Evolutionary conservation across 2,113 vertebrate genomes (phyloP), one percentile per base, ranked within the genome.

Genomic region (Ptychochromis oligacanthus): DNA sequence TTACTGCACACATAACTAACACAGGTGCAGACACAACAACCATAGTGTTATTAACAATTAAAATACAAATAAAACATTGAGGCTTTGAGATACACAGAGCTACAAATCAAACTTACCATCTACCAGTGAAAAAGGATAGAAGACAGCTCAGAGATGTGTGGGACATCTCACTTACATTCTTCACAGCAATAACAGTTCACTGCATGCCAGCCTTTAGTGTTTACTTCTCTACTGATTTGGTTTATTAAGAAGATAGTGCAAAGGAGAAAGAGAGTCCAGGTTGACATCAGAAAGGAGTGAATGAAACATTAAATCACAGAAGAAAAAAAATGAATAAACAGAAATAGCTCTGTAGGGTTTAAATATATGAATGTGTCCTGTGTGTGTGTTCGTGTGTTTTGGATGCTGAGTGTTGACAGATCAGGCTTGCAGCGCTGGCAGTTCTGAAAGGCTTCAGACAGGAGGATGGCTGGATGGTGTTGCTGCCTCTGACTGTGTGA

Each of bases 321-420:
- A 34, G 24, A 10, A 43, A 46, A 49, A 49, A 46, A 36, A 36
- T 36, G 14, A 26, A 26, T 6, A 26, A 26, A 12, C 8, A 22
- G 54, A 56, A 56, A 26, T 46, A 28, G 15, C 28, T 70, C 9
- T 70, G 38, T 28, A 12, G 64, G 40, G 40, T 70, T 70, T 49
- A 15, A 49, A 65, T 24, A 24, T 31, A 43, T 36, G 40, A 65
- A 65, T 15, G 24, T n/a, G 18, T 58, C 12, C 2, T 6, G 14
- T 72, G n/a, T n/a, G 3, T 52, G 31, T 43, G 67, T 24, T 54
- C 52, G 1, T 60, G 78, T 78, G 86, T 17, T 64, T 49, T 49
- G 26, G 38, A 49, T 28, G 55, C 31, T 74, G 77, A 28, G 82
- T 88, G 92, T 54, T 81, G 90, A 88, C 34, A 46, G 85, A 88